Base-by-base conservation (phyloP, 2,113 vertebrate genomes). In the Oryzias celebensis region DNA sequence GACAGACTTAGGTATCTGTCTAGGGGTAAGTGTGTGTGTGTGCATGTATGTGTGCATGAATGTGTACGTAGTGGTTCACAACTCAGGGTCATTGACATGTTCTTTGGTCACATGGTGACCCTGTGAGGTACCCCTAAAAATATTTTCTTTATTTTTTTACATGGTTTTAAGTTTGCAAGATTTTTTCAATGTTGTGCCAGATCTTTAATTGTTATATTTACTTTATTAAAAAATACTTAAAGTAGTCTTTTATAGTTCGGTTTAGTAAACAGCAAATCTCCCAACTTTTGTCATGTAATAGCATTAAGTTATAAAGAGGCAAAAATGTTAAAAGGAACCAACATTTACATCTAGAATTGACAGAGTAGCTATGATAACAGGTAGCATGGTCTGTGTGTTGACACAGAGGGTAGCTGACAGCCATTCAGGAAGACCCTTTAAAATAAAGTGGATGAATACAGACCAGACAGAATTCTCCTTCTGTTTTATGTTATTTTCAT, bases 371-470 rank as follows among this genome's bases (percentile, higher is more conserved):
- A 52, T 59, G 81, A 82, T 71, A 88, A 75, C 65, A 77, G 68
- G 62, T 49, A 52, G 48, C 64, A 72, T 68, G 65, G 65, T 50
- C 44, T 74, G 45, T 45, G 15, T 71, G 63, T 62, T 83, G 78
- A 72, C 68, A 71, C 58, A 65, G 76, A 71, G 18, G 28, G 28
- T 5, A 75, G 55, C 56, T 73, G 58, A 82, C 62, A 85, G 72
- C 70, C 80, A 59, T 68, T 82, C 77, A 84, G 85, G 70, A 84
- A 68, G 65, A 79, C 65, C 62, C 74, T 73, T 74, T 85, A 82
- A 81, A 80, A 77, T 73, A 70, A 83, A 80, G 77, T 73, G 71
- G 68, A 82, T 78, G 79, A 85, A 85, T 73, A 73, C 47, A 81
- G 69, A 79, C 47, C 56, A 75, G 72, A 57, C 60, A 68, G 31